Conservation (phyloP, 2,113 vertebrate genomes). For the Melanerpes aurifrons region DNA sequence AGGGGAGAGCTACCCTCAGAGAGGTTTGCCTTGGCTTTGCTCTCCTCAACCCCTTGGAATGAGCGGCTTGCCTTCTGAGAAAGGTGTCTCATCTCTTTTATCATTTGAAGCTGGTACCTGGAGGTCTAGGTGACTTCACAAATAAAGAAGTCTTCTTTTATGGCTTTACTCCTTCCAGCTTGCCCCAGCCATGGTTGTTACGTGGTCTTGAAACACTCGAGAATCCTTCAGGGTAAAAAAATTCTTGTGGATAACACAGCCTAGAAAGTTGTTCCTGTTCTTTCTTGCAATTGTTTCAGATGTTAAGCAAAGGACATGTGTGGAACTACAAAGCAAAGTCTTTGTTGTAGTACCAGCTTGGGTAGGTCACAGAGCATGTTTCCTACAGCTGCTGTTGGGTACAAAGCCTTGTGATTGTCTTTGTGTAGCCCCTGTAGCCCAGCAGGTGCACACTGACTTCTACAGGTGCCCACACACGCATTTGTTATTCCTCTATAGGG, state of each 20-base stretch:
- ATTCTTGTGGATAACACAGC: not conserved
- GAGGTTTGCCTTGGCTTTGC: not conserved
- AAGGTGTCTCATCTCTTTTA: not conserved
- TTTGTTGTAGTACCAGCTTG: not conserved
- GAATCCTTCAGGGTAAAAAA: not conserved
- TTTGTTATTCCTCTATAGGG: too few relatives aligned
- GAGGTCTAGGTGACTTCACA: not conserved
- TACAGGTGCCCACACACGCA: too few relatives aligned
- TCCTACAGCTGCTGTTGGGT: not conserved
- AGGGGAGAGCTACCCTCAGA: not conserved
- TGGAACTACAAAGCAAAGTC: not conserved
- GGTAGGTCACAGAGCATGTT: not conserved
- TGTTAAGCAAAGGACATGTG: not conserved
- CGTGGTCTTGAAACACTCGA: not conserved
- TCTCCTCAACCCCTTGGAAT: not conserved
- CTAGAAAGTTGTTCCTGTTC: not conserved
- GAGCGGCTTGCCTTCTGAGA: not conserved
- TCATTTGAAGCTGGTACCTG: not conserved
- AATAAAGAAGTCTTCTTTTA: not conserved
- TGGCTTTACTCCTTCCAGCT: not conserved
- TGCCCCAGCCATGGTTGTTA: fast-evolving
- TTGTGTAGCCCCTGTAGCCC: not conserved
- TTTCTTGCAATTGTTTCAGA: not conserved
- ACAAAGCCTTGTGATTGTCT: not conserved
- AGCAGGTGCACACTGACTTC: too few relatives aligned